phyloP scores from a whole-genome alignment of 2,113 vertebrate species.

The Prionailurus bengalensis region DNA sequence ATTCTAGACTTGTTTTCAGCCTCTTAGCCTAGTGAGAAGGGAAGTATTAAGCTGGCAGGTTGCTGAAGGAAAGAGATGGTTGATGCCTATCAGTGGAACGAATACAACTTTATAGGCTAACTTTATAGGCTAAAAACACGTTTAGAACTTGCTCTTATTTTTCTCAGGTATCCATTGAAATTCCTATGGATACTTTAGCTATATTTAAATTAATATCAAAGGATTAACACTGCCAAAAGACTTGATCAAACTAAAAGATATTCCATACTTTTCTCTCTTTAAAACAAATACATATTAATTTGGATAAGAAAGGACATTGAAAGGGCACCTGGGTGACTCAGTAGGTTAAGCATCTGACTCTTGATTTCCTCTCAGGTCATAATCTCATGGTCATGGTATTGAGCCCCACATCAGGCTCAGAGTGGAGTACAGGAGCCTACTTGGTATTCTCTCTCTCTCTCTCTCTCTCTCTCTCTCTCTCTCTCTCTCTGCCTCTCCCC shows the following conservation, averaged over 20 bases:
- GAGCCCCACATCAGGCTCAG: too few species aligned
- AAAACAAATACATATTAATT: constrained; percentile 27
- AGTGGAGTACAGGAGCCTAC: too few species aligned
- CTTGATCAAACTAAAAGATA: not conserved
- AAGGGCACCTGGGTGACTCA: not conserved
- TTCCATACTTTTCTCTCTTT: not conserved
- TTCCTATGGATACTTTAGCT: not conserved
- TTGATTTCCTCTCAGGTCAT: too few species aligned
- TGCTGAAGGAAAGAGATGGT: not conserved
- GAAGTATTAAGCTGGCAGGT: not conserved
- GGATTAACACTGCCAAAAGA: not conserved
- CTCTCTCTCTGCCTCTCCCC: too few species aligned
- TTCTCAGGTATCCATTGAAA: not conserved
- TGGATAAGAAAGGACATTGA: not conserved
- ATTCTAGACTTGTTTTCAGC: not conserved
- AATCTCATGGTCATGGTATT: too few species aligned
- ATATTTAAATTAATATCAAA: not conserved
- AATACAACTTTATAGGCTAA: not conserved
- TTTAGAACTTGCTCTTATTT: not conserved
- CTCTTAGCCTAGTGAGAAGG: not conserved
- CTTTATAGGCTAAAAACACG: not conserved
- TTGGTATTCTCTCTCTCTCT: too few species aligned
- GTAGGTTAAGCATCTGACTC: too few species aligned
- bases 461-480: too few species aligned
- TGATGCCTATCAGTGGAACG: not conserved